Percentiles rank a stretch among this genome's conserved stretches.
phyloP scores from a whole-genome alignment of 2,797 vertebrate genomes.

The Mastacembelus armatus region DNA sequence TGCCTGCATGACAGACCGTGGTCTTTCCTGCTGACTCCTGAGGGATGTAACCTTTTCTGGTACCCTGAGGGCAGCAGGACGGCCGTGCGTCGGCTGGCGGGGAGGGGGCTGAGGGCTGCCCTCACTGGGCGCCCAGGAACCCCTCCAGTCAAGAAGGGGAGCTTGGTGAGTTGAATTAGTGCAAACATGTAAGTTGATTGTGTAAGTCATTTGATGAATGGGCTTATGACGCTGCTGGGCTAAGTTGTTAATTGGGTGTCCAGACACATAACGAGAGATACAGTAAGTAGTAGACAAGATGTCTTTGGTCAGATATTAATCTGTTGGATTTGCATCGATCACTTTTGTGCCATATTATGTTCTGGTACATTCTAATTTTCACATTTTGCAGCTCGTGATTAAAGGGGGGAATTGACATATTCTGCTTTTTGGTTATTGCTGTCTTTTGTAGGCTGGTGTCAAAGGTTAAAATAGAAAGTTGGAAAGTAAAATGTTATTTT shows the following conservation, averaged over 20 bases:
- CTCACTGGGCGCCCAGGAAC: slow-evolving; percentile 65
- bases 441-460: background rate
- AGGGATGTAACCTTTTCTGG: slow-evolving; percentile 31
- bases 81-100: slow-evolving; percentile 68
- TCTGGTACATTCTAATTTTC: background rate
- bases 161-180: slow-evolving; percentile 51
- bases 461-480: background rate
- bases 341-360: background rate
- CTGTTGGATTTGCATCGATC: background rate
- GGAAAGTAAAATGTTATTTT: no score
- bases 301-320: slow-evolving; percentile 4
- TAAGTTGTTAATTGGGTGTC: slow-evolving; percentile 59
- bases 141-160: slow-evolving; percentile 63
- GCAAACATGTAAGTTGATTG: slow-evolving; percentile 44
- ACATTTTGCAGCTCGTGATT: background rate
- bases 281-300: slow-evolving; percentile 16
- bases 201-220: slow-evolving; percentile 52
- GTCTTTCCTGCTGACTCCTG: slow-evolving; percentile 10
- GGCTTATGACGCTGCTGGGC: slow-evolving; percentile 39
- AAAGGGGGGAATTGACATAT: background rate
- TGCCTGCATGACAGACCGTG: background rate
- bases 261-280: slow-evolving; percentile 54
- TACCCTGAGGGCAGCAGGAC: slow-evolving; percentile 65
- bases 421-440: background rate
- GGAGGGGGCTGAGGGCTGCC: slow-evolving; percentile 71